Conservation (phyloP, 2,888 invertebrate species). For the Apantesis nais region DNA sequence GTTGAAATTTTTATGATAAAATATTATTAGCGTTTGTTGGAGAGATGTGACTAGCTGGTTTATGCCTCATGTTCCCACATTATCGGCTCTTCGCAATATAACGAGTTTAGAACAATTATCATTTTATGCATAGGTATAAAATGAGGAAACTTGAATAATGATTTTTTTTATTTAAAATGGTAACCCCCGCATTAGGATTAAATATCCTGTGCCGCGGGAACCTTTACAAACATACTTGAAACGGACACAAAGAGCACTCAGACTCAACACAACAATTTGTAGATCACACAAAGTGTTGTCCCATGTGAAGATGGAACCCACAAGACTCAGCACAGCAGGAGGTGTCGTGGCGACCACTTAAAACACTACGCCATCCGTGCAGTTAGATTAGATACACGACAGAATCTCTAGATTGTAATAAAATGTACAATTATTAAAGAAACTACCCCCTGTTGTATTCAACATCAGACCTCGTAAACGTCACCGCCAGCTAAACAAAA, state of each 20-base stretch:
- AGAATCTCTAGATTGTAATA: not conserved
- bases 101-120: constrained; percentile 6
- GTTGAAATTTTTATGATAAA: constrained; percentile 17
- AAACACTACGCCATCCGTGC: too few species aligned
- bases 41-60: constrained; percentile 55
- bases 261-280: too few species aligned
- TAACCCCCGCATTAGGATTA: too few species aligned
- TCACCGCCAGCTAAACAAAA: not conserved
- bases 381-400: not conserved
- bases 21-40: constrained; percentile 18
- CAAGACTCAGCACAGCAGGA: too few species aligned
- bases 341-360: too few species aligned
- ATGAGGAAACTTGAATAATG: not conserved
- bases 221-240: too few species aligned
- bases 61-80: constrained; percentile 48
- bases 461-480: not conserved
- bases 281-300: too few species aligned
- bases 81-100: constrained; percentile 30
- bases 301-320: too few species aligned
- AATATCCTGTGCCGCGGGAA: too few species aligned
- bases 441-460: not conserved
- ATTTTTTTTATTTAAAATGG: too few species aligned
- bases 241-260: too few species aligned
- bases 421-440: not conserved
- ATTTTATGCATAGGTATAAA: not conserved